These are phyloP conservation scores for Chymomyza procnemis DNA, from an alignment of 2,888 invertebrate species.

Conservation along the genomic window DNA sequence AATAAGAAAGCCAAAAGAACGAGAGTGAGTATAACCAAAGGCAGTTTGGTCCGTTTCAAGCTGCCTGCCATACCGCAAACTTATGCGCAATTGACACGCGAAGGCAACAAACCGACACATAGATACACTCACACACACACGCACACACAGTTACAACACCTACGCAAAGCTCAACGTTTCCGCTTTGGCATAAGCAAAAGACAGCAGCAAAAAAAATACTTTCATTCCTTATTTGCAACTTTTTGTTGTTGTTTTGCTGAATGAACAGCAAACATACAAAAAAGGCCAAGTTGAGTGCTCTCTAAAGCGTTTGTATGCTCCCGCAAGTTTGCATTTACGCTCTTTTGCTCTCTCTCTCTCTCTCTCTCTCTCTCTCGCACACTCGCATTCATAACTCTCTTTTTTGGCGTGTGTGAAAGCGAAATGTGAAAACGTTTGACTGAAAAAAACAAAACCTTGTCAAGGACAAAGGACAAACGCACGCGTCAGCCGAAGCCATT, in stretches of 20 bases:
- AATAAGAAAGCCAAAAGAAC: neutral
- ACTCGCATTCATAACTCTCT: slow-evolving; percentile 3
- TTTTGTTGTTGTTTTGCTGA: slow-evolving; percentile 44
- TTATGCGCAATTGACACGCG: slow-evolving; percentile 60
- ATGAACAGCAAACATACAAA: slow-evolving; percentile 56
- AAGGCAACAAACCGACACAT: slow-evolving; percentile 28
- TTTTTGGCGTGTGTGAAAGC: neutral
- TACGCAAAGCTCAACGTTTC: slow-evolving; percentile 31
- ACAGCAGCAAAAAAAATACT: slow-evolving; percentile 41
- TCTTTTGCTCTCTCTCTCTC: slow-evolving; percentile 11
- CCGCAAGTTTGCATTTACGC: slow-evolving; percentile 20
- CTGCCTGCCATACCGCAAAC: slow-evolving; percentile 24
- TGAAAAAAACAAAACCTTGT: slow-evolving; percentile 71
- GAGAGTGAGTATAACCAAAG: neutral
- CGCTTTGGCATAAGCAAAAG: neutral
- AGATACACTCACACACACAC: slow-evolving; percentile 11
- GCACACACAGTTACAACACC: slow-evolving; percentile 23
- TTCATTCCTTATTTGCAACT: slow-evolving; percentile 23
- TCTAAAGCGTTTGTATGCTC: slow-evolving; percentile 18
- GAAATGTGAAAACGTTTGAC: slow-evolving; percentile 19
- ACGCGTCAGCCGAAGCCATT: slow-evolving; percentile 9
- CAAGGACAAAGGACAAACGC: slow-evolving; percentile 69
- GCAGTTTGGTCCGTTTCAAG: neutral
- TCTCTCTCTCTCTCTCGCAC: slow-evolving; percentile 19
- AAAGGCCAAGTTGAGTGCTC: slow-evolving; percentile 34